These are phyloP conservation scores for Melanotaenia trifasciata DNA, from an alignment of 2,797 vertebrate genomes.

Conservation along the genomic window DNA sequence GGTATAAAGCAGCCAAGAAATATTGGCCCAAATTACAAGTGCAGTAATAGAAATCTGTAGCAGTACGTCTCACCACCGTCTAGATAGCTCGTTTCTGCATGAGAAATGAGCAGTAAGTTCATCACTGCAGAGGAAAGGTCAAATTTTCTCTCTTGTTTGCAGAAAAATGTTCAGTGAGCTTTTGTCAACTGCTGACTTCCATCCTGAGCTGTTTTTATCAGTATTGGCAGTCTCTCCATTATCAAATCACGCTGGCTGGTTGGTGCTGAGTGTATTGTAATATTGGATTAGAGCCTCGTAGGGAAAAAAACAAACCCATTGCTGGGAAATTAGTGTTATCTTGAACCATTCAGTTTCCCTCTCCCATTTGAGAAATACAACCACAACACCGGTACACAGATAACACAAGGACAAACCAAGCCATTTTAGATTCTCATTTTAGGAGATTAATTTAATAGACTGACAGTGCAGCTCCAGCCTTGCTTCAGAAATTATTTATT, in stretches of 20 bases:
- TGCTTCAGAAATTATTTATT: conserved; percentile 26
- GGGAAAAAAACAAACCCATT: conserved; percentile 48
- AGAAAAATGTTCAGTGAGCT: conserved; percentile 32
- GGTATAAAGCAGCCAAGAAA: not conserved
- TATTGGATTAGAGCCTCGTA: conserved; percentile 67
- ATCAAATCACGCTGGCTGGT: conserved; percentile 58
- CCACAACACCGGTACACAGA: conserved; percentile 31
- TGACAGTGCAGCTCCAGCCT: conserved; percentile 3
- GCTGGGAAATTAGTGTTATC: conserved; percentile 57
- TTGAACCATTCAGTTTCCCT: conserved; percentile 41
- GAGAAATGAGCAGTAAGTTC: conserved; percentile 30
- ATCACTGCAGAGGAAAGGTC: conserved; percentile 39
- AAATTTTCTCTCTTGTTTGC: conserved; percentile 45
- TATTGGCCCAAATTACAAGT: not conserved
- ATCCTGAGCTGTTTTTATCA: conserved; percentile 46
- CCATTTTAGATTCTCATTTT: conserved; percentile 38
- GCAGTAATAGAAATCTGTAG: not conserved
- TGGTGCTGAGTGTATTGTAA: conserved; percentile 51
- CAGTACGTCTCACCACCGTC: conserved; percentile 3
- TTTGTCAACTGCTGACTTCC: conserved; percentile 48
- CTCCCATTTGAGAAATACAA: conserved; percentile 31
- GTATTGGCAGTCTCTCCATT: conserved; percentile 61
- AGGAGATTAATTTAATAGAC: conserved; percentile 43
- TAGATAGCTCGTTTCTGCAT: not conserved
- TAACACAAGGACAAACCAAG: conserved; percentile 45